Evolutionary conservation across 2,888 invertebrate species (phyloP).

Genomic region (Harpalus rufipes): DNA sequence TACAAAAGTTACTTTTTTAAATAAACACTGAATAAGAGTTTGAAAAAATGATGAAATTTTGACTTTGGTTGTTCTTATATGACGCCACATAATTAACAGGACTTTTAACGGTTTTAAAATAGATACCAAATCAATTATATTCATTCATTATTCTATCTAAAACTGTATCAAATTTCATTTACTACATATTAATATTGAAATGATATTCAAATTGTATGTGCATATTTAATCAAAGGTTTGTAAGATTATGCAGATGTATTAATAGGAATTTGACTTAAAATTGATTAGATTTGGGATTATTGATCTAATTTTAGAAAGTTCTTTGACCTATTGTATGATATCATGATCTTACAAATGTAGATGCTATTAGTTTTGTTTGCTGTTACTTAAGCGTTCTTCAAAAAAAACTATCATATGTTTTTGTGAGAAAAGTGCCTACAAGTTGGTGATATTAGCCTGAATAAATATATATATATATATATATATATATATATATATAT

Average conservation of each 20-base stretch:
- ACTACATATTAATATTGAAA: conserved; percentile 32
- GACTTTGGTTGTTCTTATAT: no score
- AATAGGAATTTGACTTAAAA: conserved; percentile 14
- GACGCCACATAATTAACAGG: conserved; percentile 5
- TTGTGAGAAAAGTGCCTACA: no score
- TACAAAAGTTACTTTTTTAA: no score
- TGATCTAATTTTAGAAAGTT: conserved; percentile 15
- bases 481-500: no score
- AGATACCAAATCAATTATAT: conserved; percentile 13
- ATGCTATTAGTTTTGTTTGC: no score
- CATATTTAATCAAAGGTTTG: conserved; percentile 29
- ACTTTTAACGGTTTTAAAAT: conserved; percentile 9
- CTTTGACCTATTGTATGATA: conserved; percentile 2
- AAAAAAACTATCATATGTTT: no score
- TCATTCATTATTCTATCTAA: conserved; percentile 19
- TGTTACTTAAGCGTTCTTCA: no score
- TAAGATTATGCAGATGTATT: conserved; percentile 29
- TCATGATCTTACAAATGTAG: background rate
- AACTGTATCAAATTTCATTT: conserved; percentile 35
- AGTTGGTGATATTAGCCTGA: no score
- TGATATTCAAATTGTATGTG: conserved; percentile 39
- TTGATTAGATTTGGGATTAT: conserved; percentile 23
- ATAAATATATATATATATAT: no score
- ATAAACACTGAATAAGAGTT: no score
- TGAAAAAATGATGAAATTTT: no score